phyloP scores from a whole-genome alignment of 2,797 vertebrate genomes.

The Rhabdomys pumilio region DNA sequence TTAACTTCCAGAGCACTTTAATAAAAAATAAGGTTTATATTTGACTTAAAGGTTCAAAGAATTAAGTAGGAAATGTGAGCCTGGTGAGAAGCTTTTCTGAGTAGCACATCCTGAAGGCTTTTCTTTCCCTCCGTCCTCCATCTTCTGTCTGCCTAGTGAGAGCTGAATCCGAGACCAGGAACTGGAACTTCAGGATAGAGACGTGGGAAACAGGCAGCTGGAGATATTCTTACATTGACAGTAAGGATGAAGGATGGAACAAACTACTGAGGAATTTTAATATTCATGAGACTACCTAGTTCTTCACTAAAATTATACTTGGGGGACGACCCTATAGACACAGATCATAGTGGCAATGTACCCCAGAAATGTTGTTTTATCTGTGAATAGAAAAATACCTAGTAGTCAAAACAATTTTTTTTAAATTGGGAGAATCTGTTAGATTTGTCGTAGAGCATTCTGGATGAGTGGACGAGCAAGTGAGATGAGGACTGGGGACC shows the following conservation, averaged over 20 bases:
- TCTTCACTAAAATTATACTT: background rate
- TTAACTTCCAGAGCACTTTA: constrained; percentile 25
- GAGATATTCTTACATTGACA: background rate
- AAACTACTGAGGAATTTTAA: background rate
- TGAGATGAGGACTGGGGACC: background rate
- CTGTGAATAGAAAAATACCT: background rate
- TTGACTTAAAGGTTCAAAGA: constrained; percentile 55
- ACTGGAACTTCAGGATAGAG: background rate
- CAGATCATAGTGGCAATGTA: background rate
- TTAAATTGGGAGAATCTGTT: background rate
- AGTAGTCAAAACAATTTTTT: background rate
- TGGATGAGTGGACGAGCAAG: background rate
- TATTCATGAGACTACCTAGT: background rate
- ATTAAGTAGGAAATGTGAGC: background rate
- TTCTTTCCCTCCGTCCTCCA: background rate
- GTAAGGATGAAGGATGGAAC: background rate
- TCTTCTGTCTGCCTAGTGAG: background rate
- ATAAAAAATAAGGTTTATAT: constrained; percentile 10
- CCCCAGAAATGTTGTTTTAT: background rate
- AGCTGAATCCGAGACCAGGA: background rate
- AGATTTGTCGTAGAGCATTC: background rate
- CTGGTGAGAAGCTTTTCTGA: background rate
- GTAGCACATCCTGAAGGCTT: background rate
- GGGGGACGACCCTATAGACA: background rate
- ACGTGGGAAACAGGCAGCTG: background rate